Evolutionary conservation across 1,140 invertebrate genomes (phyloP).

Genomic region (Gryllus bimaculatus): DNA sequence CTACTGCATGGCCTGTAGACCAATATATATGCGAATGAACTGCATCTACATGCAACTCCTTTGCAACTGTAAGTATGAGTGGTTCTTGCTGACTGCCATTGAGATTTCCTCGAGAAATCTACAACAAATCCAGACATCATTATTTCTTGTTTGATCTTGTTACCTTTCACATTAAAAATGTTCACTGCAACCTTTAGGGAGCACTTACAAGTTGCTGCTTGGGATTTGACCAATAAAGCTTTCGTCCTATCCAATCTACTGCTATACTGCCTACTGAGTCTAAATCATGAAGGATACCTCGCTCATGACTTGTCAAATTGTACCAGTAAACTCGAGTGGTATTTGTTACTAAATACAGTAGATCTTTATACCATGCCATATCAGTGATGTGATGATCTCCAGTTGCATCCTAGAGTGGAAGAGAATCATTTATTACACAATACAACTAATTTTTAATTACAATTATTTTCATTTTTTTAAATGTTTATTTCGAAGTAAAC

Average conservation of each 20-base stretch:
- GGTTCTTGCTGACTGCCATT: constrained; percentile 60
- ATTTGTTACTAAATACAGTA: constrained; percentile 63
- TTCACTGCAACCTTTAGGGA: background rate
- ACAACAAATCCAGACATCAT: background rate
- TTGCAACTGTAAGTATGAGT: constrained; percentile 65
- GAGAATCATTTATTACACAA: background rate
- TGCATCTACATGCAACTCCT: constrained; percentile 73
- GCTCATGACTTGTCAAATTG: constrained; percentile 49
- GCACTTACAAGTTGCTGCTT: constrained; percentile 62
- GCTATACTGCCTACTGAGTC: constrained; percentile 67
- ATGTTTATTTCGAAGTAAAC: background rate
- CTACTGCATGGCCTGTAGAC: constrained; percentile 72
- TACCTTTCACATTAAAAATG: background rate
- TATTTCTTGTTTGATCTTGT: background rate
- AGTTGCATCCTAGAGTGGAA: constrained; percentile 13
- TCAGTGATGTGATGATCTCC: constrained; percentile 48
- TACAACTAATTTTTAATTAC: background rate
- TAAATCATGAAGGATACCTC: constrained; percentile 48
- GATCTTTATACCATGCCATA: constrained; percentile 57
- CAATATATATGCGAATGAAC: constrained; percentile 75
- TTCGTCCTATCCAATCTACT: constrained; percentile 79
- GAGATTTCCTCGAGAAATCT: constrained; percentile 58
- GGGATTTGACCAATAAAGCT: constrained; percentile 82
- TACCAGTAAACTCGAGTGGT: constrained; percentile 58
- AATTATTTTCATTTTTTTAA: background rate